A percentile compares a stretch with the other conserved stretches of the same genome.
Evolutionary conservation across 2,113 vertebrate species (phyloP).

Genomic region (Loxodonta africana): DNA sequence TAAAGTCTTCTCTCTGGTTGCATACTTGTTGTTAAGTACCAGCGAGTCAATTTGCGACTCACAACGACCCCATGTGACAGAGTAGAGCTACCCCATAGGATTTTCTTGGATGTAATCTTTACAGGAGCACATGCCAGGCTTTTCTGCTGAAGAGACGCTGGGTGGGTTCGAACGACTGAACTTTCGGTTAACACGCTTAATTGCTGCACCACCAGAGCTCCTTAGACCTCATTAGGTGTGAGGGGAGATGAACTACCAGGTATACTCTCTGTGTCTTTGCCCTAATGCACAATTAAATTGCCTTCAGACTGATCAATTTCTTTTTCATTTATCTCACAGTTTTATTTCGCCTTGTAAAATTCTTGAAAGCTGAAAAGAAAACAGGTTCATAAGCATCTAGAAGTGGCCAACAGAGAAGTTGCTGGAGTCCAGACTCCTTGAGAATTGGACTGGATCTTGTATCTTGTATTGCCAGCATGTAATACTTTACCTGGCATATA

Average conservation of each 20-base stretch:
- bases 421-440: neutral
- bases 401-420: neutral
- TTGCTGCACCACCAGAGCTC: too few species aligned
- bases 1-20: neutral
- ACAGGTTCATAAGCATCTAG: neutral
- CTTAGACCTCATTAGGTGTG: neutral
- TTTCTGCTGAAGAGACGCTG: too few species aligned
- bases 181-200: too few species aligned
- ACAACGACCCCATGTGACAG: too few species aligned
- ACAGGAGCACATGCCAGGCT: too few species aligned
- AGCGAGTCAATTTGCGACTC: too few species aligned
- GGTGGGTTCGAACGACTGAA: too few species aligned
- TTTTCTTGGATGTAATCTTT: too few species aligned
- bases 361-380: slow-evolving; percentile 27
- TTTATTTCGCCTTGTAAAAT: slow-evolving; percentile 34
- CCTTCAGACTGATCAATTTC: neutral
- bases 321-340: neutral
- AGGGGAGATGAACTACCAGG: neutral
- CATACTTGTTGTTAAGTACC: neutral
- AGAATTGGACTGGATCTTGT: neutral
- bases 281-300: neutral
- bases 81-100: too few species aligned
- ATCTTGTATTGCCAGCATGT: neutral
- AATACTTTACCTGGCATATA: neutral
- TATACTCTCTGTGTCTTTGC: neutral